Evolutionary conservation across 1,140 invertebrate genomes (phyloP), one percentile per base, ranked within the genome.

Genomic region (Drosophila sturtevanti): DNA sequence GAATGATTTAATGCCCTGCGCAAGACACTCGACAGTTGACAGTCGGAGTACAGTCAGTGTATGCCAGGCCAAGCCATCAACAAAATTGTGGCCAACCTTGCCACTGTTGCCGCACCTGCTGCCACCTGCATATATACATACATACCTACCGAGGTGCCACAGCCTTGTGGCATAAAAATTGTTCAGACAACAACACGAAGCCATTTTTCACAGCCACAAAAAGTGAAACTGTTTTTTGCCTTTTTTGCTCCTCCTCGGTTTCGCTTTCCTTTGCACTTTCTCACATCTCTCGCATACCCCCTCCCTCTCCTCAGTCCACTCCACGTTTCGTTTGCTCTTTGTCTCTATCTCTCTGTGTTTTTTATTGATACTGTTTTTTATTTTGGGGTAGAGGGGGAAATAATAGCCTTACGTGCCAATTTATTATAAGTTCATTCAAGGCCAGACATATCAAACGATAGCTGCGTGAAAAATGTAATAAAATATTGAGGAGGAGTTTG

Each of bases 381-480:
- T 22, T 48, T 41, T 41, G 38, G 52, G 38, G 66, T 63, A 68
- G 56, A 24, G 34, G 14, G 52, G 14, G 52, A 51, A 56, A 55
- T 73, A 55, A 70, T 62, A 77, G 79, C 84, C 82, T 89, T 79
- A 82, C 79, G 82, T 89, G 84, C 79, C 85, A 87, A 87, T 87
- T 84, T 89, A 84, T 89, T 89, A 87, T 87, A 89, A 87, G 76
- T 89, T 18, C 84, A 89, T 87, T 89, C 84, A 87, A 89, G 84
- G 84, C 67, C 76, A 66, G n/a, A 38, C 22, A 55, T 72, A 73
- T 48, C 6, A 12, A 37, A 52, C 38, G 77, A 75, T 87, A 87
- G 79, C 75, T 77, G 79, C 82, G 82, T 82, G 82, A 82, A 87
- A 82, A 87, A 63, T 79, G 72, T 66, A 72, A 82, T 87, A 77